Percentiles rank a stretch among this genome's conserved stretches.
phyloP scores from a whole-genome alignment of 1,140 invertebrate genomes.

The Limonius californicus region DNA sequence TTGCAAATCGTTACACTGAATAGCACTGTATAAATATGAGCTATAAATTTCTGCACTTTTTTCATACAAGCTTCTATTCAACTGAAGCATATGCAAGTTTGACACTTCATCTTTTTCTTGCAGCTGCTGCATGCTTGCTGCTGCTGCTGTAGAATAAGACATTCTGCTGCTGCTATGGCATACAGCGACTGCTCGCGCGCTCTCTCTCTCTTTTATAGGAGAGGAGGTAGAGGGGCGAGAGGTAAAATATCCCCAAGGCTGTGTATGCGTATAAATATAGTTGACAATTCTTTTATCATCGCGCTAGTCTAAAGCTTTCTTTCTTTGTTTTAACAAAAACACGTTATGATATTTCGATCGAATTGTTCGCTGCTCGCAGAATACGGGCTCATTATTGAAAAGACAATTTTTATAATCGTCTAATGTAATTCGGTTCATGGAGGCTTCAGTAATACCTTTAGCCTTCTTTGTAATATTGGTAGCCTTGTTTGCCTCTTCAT shows the following conservation, averaged over 20 bases:
- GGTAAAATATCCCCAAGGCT: neutral
- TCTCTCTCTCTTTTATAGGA: too few relatives aligned
- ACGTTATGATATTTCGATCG: slow-evolving; percentile 29
- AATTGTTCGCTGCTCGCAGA: slow-evolving; percentile 21
- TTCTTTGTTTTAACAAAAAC: slow-evolving; percentile 28
- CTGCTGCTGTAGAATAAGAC: too few relatives aligned
- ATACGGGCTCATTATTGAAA: slow-evolving; percentile 20
- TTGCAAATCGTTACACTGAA: too few relatives aligned
- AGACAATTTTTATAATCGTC: slow-evolving; percentile 34
- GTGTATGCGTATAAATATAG: slow-evolving; percentile 15
- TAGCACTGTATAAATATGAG: too few relatives aligned
- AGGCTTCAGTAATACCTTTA: slow-evolving; percentile 7
- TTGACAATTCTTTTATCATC: slow-evolving; percentile 27
- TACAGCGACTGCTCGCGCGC: too few relatives aligned
- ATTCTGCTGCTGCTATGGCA: too few relatives aligned
- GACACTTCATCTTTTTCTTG: too few relatives aligned
- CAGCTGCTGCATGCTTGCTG: too few relatives aligned
- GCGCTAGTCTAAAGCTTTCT: slow-evolving; percentile 26
- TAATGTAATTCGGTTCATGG: slow-evolving; percentile 20
- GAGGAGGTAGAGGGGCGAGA: too few relatives aligned
- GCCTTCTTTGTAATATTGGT: slow-evolving; percentile 25
- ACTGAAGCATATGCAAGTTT: too few relatives aligned
- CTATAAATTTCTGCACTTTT: too few relatives aligned
- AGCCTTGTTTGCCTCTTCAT: slow-evolving; percentile 34
- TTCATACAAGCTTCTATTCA: too few relatives aligned